These are phyloP conservation scores for Chrysemys picta DNA, from an alignment of 2,113 vertebrate species.

Conservation along the genomic window DNA sequence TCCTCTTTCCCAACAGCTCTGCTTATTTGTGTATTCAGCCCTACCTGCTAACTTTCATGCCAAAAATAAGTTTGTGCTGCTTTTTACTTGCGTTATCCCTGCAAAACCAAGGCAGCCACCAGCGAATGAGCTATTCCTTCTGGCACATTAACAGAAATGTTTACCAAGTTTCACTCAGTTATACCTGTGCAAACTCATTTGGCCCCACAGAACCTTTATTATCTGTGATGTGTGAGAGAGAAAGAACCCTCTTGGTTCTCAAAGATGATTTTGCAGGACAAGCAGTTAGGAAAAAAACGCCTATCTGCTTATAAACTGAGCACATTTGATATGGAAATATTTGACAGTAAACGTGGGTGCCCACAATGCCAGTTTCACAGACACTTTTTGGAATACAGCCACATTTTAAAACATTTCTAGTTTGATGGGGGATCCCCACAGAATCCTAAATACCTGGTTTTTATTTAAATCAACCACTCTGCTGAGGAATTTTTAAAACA, in stretches of 20 bases:
- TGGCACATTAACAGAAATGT: background rate
- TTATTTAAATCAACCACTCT: constrained; percentile 41
- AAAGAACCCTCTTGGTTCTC: constrained; percentile 14
- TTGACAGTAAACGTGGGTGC: background rate
- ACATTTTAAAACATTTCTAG: constrained; percentile 37
- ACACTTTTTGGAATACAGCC: constrained; percentile 7
- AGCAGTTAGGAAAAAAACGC: background rate
- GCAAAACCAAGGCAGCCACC: background rate
- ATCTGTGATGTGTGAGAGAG: constrained; percentile 7
- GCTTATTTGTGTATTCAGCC: background rate
- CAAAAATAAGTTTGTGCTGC: background rate
- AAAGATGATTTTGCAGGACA: background rate
- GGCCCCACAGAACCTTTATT: constrained; percentile 17
- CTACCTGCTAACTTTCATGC: background rate
- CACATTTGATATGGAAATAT: background rate
- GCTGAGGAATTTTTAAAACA: constrained; percentile 45
- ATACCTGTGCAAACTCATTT: constrained; percentile 9
- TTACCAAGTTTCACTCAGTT: background rate
- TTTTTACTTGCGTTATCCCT: background rate
- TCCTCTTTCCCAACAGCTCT: background rate
- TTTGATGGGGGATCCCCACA: constrained; percentile 39
- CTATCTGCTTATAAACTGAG: constrained; percentile 4
- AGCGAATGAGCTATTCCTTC: background rate
- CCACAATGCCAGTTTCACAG: constrained; percentile 24
- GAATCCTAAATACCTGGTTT: constrained; percentile 59